Conservation (phyloP, 1,140 invertebrate species). For the Vanessa atalanta region DNA sequence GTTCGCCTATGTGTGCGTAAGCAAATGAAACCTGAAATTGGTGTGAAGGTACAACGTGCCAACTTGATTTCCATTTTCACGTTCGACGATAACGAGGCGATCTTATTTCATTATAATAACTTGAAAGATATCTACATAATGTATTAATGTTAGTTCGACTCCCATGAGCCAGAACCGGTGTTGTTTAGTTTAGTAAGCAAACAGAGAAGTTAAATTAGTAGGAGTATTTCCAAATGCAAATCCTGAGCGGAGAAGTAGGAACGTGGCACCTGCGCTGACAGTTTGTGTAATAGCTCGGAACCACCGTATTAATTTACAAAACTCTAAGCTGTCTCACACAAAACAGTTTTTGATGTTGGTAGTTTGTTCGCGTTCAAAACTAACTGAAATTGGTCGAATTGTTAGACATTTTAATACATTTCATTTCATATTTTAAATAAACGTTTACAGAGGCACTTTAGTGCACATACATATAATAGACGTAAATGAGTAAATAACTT, state of each 20-base stretch:
- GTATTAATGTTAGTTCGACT: conserved; percentile 45
- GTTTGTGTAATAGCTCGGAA: conserved; percentile 77
- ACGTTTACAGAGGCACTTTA: neutral
- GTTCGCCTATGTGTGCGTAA: conserved; percentile 57
- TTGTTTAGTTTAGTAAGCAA: conserved; percentile 72
- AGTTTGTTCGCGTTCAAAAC: conserved; percentile 38
- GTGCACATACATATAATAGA: neutral
- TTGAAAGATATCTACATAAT: conserved; percentile 38
- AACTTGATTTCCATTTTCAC: conserved; percentile 12
- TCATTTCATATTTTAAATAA: neutral
- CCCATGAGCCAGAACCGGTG: conserved; percentile 53
- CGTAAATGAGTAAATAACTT: too few species aligned
- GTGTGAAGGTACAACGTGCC: conserved; percentile 36
- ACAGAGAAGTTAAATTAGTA: conserved; percentile 78
- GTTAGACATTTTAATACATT: conserved; percentile 17
- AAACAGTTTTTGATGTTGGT: conserved; percentile 71
- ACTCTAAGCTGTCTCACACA: conserved; percentile 66
- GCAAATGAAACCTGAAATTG: conserved; percentile 66
- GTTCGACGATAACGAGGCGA: conserved; percentile 3
- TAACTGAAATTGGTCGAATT: conserved; percentile 17
- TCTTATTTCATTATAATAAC: conserved; percentile 33
- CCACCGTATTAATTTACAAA: conserved; percentile 78
- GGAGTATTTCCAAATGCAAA: conserved; percentile 76
- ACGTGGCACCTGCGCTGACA: conserved; percentile 74
- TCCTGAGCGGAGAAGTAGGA: conserved; percentile 57